phyloP scores from a whole-genome alignment of 1,140 invertebrate species.

The Papilio polytes region DNA sequence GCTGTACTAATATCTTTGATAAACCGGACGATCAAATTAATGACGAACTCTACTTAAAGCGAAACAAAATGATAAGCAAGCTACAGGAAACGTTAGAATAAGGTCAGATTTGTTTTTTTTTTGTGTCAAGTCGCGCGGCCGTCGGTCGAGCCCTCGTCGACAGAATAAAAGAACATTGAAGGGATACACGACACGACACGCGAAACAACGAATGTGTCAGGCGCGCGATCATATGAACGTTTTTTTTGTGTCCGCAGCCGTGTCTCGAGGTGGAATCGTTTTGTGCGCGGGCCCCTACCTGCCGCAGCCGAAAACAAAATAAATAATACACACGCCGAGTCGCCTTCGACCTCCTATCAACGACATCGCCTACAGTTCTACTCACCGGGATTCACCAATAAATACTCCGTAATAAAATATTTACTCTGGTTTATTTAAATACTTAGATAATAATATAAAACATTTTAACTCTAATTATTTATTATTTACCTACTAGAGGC shows the following conservation, averaged over 20 bases:
- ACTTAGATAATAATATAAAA: conserved; percentile 81
- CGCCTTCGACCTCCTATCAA: conserved; percentile 19
- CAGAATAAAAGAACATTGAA: conserved; percentile 43
- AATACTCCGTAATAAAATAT: conserved; percentile 77
- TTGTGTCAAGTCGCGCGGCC: background rate
- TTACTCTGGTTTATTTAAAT: conserved; percentile 82
- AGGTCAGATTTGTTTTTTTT: conserved; percentile 38
- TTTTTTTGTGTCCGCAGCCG: conserved; percentile 39
- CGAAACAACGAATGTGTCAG: conserved; percentile 49
- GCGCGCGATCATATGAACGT: conserved; percentile 42
- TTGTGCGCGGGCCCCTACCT: conserved; percentile 40
- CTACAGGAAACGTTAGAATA: conserved; percentile 44
- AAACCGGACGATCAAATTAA: background rate
- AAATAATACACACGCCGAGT: conserved; percentile 44
- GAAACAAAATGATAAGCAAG: conserved; percentile 25
- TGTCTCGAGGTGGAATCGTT: conserved; percentile 24
- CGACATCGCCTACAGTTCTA: conserved; percentile 45
- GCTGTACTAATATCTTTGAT: background rate
- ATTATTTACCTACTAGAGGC: conserved; percentile 73
- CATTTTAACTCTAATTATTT: conserved; percentile 77
- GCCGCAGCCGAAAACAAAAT: conserved; percentile 46
- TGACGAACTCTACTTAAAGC: conserved; percentile 13
- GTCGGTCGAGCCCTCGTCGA: conserved; percentile 38
- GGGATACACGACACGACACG: conserved; percentile 43
- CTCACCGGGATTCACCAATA: conserved; percentile 68